Evolutionary conservation across 2,888 invertebrate species (phyloP).

Genomic region (Crematogaster levior): DNA sequence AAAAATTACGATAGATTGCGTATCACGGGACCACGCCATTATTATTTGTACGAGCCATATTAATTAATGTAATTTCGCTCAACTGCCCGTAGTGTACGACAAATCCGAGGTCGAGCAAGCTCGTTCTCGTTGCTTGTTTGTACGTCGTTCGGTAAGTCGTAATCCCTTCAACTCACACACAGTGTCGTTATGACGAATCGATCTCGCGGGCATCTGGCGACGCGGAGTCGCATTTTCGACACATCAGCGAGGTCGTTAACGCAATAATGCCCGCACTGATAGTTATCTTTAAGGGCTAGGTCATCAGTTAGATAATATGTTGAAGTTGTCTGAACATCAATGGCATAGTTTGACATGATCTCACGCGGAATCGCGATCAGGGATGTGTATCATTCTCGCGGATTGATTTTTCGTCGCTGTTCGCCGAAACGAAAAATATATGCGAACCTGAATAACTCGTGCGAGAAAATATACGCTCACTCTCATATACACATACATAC

Average conservation of each 20-base stretch:
- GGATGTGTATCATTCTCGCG: constrained; percentile 1
- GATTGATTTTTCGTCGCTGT: constrained; percentile 28
- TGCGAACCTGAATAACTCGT: not conserved
- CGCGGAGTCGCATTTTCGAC: constrained; percentile 47
- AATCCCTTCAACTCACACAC: constrained; percentile 19
- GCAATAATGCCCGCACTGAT: constrained; percentile 24
- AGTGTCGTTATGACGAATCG: constrained; percentile 36
- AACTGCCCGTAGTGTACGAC: constrained; percentile 20
- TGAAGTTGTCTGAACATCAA: constrained; percentile 14
- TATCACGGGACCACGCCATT: not conserved
- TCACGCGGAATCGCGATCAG: constrained; percentile 4
- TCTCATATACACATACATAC: not conserved
- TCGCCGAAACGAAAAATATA: not conserved
- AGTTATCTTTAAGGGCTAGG: constrained; percentile 34
- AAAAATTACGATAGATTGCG: constrained; percentile 33
- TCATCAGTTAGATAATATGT: constrained; percentile 24
- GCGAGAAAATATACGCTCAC: not conserved
- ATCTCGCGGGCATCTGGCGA: constrained; percentile 34
- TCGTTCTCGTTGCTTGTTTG: constrained; percentile 40
- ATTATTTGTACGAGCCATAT: constrained; percentile 21
- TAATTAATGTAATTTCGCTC: constrained; percentile 46
- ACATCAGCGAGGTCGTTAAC: constrained; percentile 43
- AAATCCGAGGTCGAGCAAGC: constrained; percentile 30
- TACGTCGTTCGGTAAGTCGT: constrained; percentile 50
- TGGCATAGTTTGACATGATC: constrained; percentile 12